Percentiles rank a stretch among this genome's conserved stretches.
Evolutionary conservation across 2,888 invertebrate species (phyloP).

Genomic region (Yponomeuta cagnagella): DNA sequence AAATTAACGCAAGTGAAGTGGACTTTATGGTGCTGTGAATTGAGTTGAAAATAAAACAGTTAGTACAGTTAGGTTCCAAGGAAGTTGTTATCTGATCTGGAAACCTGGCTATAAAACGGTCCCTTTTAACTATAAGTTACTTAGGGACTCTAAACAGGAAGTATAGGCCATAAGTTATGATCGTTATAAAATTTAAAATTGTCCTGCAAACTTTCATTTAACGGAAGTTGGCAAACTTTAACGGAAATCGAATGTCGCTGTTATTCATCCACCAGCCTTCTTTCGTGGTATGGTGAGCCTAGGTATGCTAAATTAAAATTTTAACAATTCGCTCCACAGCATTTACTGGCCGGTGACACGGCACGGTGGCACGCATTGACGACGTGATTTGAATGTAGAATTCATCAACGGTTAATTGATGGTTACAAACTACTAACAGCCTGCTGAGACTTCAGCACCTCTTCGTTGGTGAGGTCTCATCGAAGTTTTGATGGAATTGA

Average conservation of each 20-base stretch:
- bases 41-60: not conserved
- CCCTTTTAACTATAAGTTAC: not conserved
- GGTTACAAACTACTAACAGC: not conserved
- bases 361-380: not conserved
- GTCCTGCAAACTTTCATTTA: not conserved
- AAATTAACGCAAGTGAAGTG: not conserved
- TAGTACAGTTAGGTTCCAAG: not conserved
- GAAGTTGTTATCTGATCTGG: not conserved
- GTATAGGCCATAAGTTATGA: not conserved
- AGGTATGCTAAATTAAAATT: not conserved
- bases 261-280: not conserved
- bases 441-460: too few relatives aligned
- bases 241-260: not conserved
- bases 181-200: not conserved
- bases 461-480: too few relatives aligned
- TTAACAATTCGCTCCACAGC: not conserved
- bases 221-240: not conserved
- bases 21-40: not conserved
- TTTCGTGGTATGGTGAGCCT: not conserved
- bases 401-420: not conserved
- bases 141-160: not conserved
- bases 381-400: not conserved
- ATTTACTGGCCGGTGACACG: not conserved
- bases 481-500: too few relatives aligned
- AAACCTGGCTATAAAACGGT: not conserved